phyloP scores from a whole-genome alignment of 2,113 vertebrate species.

The Sus scrofa region T2T-Sscrofa CM000813.6:118921501-118922000 shows the following conservation, averaged over 20 bases:
- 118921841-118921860: background rate
- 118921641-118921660: background rate
- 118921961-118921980: background rate
- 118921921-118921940: background rate
- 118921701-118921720: background rate
- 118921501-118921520: slow-evolving; percentile 93
- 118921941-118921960: background rate
- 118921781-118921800: background rate
- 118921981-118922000: background rate
- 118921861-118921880: background rate
- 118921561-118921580: slow-evolving; percentile 94
- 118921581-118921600: slow-evolving; percentile 91
- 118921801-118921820: background rate
- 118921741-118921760: background rate
- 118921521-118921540: slow-evolving; percentile 93
- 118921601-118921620: slow-evolving; percentile 87
- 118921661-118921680: background rate
- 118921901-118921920: background rate
- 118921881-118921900: background rate
- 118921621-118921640: background rate
- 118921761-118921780: background rate
- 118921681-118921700: background rate
- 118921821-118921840: background rate
- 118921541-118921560: slow-evolving; percentile 92
- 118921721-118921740: background rate